Evolutionary conservation across 2,113 vertebrate species (phyloP).

Genomic region (Chrysochloris asiatica): DNA sequence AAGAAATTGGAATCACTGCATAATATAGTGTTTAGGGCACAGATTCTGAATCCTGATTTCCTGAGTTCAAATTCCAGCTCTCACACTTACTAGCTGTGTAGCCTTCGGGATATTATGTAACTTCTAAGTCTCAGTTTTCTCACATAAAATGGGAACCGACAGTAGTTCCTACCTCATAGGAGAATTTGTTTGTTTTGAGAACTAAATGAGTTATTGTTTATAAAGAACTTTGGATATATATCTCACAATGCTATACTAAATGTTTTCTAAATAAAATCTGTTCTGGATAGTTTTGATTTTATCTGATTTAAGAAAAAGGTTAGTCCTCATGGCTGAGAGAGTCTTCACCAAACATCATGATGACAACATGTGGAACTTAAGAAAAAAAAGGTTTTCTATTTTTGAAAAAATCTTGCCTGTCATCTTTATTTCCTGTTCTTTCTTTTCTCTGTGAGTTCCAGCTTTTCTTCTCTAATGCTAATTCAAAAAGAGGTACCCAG

Average conservation of each 20-base stretch:
- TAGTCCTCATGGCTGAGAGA: neutral
- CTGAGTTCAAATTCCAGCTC: constrained; percentile 34
- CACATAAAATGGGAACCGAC: neutral
- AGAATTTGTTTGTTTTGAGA: neutral
- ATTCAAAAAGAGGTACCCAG: neutral
- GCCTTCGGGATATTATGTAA: too few relatives aligned
- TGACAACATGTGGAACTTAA: neutral
- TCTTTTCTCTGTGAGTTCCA: neutral
- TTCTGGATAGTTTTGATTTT: constrained; percentile 18
- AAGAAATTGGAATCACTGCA: neutral
- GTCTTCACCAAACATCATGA: neutral
- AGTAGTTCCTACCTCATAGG: neutral
- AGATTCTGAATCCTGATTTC: constrained; percentile 14
- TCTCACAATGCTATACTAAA: neutral
- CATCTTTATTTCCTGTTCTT: neutral
- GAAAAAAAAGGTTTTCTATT: neutral
- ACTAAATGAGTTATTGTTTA: constrained; percentile 18
- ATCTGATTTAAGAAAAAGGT: constrained; percentile 42
- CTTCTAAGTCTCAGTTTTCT: too few relatives aligned
- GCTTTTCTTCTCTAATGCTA: neutral
- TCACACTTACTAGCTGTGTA: neutral
- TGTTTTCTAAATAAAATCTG: constrained; percentile 40
- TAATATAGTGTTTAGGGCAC: neutral
- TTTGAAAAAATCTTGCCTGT: neutral
- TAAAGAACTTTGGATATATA: neutral